Evolutionary conservation across 64 coral and sea anemone species (phyloP).

Genomic region (Pocillopora damicornis): DNA sequence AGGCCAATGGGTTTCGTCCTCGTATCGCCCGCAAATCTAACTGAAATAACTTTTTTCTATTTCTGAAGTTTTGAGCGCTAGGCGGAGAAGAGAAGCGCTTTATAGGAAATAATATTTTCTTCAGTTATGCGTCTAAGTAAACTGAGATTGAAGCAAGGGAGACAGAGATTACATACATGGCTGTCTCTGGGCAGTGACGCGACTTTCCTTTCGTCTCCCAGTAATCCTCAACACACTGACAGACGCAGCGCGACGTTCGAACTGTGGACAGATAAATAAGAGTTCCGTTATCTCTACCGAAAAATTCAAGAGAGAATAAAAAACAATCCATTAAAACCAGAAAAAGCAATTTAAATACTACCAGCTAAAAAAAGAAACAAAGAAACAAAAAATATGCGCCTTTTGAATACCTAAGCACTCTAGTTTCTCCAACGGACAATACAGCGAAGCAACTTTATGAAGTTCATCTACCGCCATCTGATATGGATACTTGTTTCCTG

Average conservation of each 20-base stretch:
- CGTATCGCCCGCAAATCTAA: too few relatives aligned
- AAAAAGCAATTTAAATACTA: too few relatives aligned
- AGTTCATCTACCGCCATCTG: constrained; percentile 89
- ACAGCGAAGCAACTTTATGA: constrained; percentile 61
- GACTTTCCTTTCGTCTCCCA: constrained; percentile 83
- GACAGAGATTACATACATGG: constrained; percentile 55
- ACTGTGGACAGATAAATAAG: constrained; percentile 41
- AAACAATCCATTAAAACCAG: background rate
- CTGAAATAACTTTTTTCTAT: too few relatives aligned
- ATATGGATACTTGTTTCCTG: constrained; percentile 78
- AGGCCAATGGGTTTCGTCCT: too few relatives aligned
- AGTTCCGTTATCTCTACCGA: background rate
- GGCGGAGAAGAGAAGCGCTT: too few relatives aligned
- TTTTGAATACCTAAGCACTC: constrained; percentile 80
- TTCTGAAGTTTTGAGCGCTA: too few relatives aligned
- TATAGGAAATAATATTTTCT: too few relatives aligned
- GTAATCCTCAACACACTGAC: constrained; percentile 91
- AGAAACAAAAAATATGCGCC: too few relatives aligned
- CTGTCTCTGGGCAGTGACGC: constrained; percentile 70
- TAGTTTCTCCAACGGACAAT: constrained; percentile 84
- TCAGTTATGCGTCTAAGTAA: too few relatives aligned
- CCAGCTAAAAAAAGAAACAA: too few relatives aligned
- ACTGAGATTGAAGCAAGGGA: background rate
- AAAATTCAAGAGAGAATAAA: background rate
- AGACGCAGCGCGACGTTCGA: constrained; percentile 68